Evolutionary conservation across 2,888 invertebrate genomes (phyloP).

Genomic region (Folsomia candida): DNA sequence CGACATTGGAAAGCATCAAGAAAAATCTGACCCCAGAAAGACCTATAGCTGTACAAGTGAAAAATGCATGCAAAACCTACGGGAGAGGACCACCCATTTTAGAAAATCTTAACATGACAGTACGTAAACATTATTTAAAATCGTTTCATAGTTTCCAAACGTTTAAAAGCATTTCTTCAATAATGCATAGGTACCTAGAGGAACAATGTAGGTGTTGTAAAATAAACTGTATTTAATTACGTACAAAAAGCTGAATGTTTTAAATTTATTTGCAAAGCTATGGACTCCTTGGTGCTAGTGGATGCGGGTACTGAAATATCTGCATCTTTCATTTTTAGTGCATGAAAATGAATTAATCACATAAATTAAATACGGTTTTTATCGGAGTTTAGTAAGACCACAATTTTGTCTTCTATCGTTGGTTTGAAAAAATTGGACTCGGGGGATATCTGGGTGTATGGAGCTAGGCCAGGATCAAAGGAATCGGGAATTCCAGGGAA

Average conservation of each 20-base stretch:
- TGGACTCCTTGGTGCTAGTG: slow-evolving; percentile 80
- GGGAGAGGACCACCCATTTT: slow-evolving; percentile 83
- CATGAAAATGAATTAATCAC: too few relatives aligned
- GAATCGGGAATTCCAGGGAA: slow-evolving; percentile 55
- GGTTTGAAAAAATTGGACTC: slow-evolving; percentile 53
- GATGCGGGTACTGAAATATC: too few relatives aligned
- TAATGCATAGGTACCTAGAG: too few relatives aligned
- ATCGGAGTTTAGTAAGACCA: too few relatives aligned
- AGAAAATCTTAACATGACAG: slow-evolving; percentile 82
- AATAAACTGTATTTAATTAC: background rate
- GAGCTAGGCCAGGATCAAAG: slow-evolving; percentile 53
- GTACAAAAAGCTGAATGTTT: background rate
- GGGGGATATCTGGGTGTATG: slow-evolving; percentile 54
- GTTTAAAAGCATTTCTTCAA: background rate
- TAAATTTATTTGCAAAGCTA: slow-evolving; percentile 63
- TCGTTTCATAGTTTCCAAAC: background rate
- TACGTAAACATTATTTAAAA: background rate
- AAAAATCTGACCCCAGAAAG: background rate
- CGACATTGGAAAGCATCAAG: background rate
- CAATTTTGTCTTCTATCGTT: slow-evolving; percentile 52
- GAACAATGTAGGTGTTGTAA: too few relatives aligned
- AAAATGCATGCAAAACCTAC: slow-evolving; percentile 80
- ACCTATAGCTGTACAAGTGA: background rate
- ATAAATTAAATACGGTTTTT: too few relatives aligned
- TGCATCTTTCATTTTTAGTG: too few relatives aligned